Base-by-base conservation (phyloP, 2,113 vertebrate genomes). In the Cyphomyrus discorhynchus region DNA sequence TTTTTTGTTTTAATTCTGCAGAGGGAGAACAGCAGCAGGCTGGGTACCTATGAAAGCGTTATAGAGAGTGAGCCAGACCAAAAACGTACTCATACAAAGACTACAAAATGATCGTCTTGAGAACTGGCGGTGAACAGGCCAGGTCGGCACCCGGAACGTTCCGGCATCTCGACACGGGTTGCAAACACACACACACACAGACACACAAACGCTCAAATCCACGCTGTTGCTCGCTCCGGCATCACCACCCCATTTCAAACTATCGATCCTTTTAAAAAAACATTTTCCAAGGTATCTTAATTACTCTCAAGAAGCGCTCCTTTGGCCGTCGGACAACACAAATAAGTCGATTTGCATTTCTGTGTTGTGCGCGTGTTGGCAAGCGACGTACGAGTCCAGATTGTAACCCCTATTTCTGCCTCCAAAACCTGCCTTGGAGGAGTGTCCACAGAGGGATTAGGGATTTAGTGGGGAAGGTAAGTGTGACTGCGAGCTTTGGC, bases 401-500 rank as follows among this genome's bases (percentile, higher is more conserved):
- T 99, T 99, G 98, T 98, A 99, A 98, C 97, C 97, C 98, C 97
- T 97, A 94, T 99, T 98, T 97, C 97, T 98, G 97, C 97, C 97
- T 98, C 97, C 97, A 98, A 98, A 99, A 98, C 97, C 98, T 98
- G 98, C 97, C 98, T 99, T 99, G 98, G 98, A 98, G 98, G 97
- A 97, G 97, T 97, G 97, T 98, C 97, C 98, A 97, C 97, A 95
- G 97, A 98, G 98, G 98, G 98, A 99, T 99, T 99, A 98, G 98
- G 98, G 98, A 98, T 99, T 99, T 99, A 99, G 97, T 97, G 97
- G 97, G 97, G 97, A 99, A 95, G 97, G 97, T 97, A 99, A 99
- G 98, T 99, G 98, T 99, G 98, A 99, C 98, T 99, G 98, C 97
- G 98, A 99, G 98, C 98, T 97, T 98, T 99, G 98, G 98, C 98